A percentile compares a stretch with the other conserved stretches of the same genome.
Evolutionary conservation across 2,797 vertebrate genomes (phyloP).

Genomic region (Thamnophis elegans): DNA sequence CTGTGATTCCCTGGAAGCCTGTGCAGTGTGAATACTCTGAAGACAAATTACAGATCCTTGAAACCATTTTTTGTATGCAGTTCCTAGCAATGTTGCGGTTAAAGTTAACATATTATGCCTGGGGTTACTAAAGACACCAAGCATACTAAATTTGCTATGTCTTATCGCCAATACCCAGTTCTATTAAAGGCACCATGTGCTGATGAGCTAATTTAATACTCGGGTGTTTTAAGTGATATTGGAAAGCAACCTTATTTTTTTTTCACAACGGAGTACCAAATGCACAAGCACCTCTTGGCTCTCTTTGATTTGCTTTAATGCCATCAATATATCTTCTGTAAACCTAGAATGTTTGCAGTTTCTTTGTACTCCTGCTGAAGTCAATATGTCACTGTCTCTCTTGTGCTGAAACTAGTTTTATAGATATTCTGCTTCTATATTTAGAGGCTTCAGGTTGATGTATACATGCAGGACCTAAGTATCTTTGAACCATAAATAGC

Average conservation of each 20-base stretch:
- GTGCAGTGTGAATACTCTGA: not conserved
- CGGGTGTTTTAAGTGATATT: not conserved
- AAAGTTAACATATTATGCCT: not conserved
- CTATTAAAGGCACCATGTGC: not conserved
- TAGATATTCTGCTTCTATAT: not conserved
- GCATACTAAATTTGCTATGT: not conserved
- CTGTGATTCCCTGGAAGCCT: not conserved
- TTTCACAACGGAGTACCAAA: not conserved
- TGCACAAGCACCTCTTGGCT: not conserved
- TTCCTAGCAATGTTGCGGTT: not conserved
- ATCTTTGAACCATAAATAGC: not conserved
- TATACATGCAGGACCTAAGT: not conserved
- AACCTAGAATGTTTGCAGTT: not conserved
- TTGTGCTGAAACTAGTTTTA: not conserved
- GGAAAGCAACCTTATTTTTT: not conserved
- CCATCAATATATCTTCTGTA: not conserved
- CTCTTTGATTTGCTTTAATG: constrained; percentile 1
- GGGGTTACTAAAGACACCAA: not conserved
- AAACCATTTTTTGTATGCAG: not conserved
- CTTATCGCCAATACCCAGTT: not conserved
- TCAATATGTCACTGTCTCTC: constrained; percentile 5
- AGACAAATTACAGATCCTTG: accelerated
- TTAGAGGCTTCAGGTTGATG: not conserved
- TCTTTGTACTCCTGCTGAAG: not conserved
- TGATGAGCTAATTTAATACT: not conserved